Evolutionary conservation across 1,140 invertebrate genomes (phyloP), one percentile per base, ranked within the genome.

Genomic region (Drosophila pachea): DNA sequence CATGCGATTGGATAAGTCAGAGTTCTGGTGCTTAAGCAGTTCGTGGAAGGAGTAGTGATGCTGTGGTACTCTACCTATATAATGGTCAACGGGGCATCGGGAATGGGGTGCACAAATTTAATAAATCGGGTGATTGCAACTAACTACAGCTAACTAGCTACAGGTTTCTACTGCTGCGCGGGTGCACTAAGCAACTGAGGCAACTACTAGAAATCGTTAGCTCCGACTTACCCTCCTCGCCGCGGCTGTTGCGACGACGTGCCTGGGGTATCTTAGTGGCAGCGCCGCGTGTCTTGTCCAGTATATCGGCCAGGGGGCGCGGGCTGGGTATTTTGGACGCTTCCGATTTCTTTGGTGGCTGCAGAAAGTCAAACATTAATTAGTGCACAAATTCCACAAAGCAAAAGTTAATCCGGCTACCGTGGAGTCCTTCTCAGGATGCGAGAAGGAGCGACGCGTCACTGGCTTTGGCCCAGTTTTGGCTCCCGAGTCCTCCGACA

Each of bases 11-110:
- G 73, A 65, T 88, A 83, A 83, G 83, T 88, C 86, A 70, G 86
- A 88, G 68, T 88, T 88, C 87, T 83, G 84, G 84, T 86, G 81
- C 81, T 86, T 86, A 86, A 84, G 81, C 76, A 86, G 73, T 84
- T 83, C 81, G 76, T 83, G 79, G 76, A 83, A 83, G 79, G 79
- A 83, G 79, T 83, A 83, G 74, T 86, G 78, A 78, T 83, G 79
- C 73, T 83, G 79, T 74, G 81, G 69, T 72, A 74, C 84, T 77
- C 79, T 83, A 83, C 79, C 79, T 83, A 67, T 76, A 70, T 59
- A n/a, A 12, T 43, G 54, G 40, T 72, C 38, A 42, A 62, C 43
- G 54, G 38, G 60, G 64, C 54, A 52, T 38, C 35, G 58, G 63
- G 65, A 32, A 74, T 62, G 62, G 48, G 62, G 73, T 86, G 73